Base-by-base conservation (phyloP, 2,797 vertebrate species). In the Onychomys arenicola region DNA sequence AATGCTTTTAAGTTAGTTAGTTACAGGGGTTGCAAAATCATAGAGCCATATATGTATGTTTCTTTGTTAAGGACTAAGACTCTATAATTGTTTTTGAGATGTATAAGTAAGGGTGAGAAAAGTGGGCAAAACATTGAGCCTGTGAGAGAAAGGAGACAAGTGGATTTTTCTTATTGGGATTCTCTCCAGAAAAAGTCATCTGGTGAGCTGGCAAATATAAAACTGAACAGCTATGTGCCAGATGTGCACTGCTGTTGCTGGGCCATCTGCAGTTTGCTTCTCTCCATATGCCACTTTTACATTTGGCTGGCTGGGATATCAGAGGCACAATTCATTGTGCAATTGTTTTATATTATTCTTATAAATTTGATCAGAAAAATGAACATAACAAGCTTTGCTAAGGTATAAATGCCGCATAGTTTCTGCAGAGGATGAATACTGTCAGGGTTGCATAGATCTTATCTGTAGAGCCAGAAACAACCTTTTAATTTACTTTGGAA, bases 171-270 rank as follows among this genome's bases (percentile, higher is more conserved):
- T 96, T 96, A 90, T 84, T 97, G 95, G 97, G 97, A 95, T 96
- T 90, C 52, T 96, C 67, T 95, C 97, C 97, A 97, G 96, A 91
- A 97, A 92, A 89, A 95, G 90, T 97, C 95, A 92, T 96, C 93
- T 97, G 98, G 92, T 5, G 5, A 96, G 77, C 85, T 98, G 97
- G 96, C 96, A 98, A 94, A 95, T 59, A 90, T 23, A 88, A 96
- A 97, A 94, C 96, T 89, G 88, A 98, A 97, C 96, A 98, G 95
- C 97, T 96, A 97, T 82, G 59, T 97, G 95, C 96, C 98, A 98
- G 97, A 98, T 98, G 97, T 98, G 97, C 92, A 85, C 1, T 90
- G 91, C 97, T 98, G 97, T 97, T 98, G 97, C 87, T 95, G 97
- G 85, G 95, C 96, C 97, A 98, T 98, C 98, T 98, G 98, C 65